Evolutionary conservation across 2,113 vertebrate genomes (phyloP).

Genomic region (Spermophilus dauricus): DNA sequence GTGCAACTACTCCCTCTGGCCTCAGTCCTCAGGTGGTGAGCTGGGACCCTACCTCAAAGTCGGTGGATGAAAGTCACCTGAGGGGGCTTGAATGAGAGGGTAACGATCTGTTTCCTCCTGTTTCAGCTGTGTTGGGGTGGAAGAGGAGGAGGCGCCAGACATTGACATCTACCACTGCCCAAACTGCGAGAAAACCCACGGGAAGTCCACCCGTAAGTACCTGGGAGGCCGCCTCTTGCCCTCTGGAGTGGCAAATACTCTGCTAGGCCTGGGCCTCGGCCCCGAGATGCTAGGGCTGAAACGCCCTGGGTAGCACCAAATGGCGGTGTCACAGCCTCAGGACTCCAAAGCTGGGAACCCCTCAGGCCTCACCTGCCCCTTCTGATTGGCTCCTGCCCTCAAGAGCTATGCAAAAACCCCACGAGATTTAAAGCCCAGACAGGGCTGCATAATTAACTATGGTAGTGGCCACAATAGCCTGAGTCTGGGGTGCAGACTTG

Average conservation of each 20-base stretch:
- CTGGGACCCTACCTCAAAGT: neutral
- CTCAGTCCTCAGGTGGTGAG: neutral
- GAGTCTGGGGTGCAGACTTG: neutral
- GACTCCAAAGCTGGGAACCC: neutral
- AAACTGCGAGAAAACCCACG: slow-evolving; percentile 98
- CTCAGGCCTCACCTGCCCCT: neutral
- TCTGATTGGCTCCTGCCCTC: neutral
- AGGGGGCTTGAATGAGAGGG: accelerated
- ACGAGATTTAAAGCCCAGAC: neutral
- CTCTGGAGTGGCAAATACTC: accelerated
- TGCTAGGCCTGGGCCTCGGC: neutral
- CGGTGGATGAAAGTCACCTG: neutral
- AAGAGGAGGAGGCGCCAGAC: slow-evolving; percentile 98
- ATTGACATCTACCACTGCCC: slow-evolving; percentile 99
- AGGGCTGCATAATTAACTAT: neutral
- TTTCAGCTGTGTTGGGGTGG: slow-evolving; percentile 97
- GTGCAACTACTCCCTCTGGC: neutral
- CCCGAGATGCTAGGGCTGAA: neutral
- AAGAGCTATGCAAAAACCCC: neutral
- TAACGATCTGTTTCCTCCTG: slow-evolving; percentile 5
- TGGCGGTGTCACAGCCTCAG: no score
- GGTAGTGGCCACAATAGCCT: neutral
- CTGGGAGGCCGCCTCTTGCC: accelerated
- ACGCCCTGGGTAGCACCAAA: neutral
- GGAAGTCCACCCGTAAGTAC: slow-evolving; percentile 97